Evolutionary conservation across 1,140 invertebrate species (phyloP), one percentile per base, ranked within the genome.

Genomic region (Drosophila equinoxialis): DNA sequence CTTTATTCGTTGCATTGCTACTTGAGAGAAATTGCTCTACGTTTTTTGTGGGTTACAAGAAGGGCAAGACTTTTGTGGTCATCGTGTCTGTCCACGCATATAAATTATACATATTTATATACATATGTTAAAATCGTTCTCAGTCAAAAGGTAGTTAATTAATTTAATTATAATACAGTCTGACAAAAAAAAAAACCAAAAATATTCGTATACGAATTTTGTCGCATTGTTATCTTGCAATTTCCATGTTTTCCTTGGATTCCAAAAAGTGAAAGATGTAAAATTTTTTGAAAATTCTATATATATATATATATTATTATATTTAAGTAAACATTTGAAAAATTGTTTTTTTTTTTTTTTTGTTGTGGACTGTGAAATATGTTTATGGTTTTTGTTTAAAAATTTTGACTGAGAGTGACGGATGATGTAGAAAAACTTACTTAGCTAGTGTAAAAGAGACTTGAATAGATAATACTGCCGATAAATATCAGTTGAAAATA

Each of bases 1-100:
- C 45, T 51, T 51, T 87, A 87, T 87, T 86, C 65, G 73, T 79
- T 87, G 83, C 83, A 86, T 87, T 73, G 71, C 82, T 86, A 86
- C 83, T 87, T 60, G 67, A 77, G 60, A 79, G 62, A 76, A 79
- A 77, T 86, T 76, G 69, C 79, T 87, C 83, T 86, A 86, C 75
- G 42, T 74, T 79, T 58, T 81, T 26, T 26, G 3, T 65, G 62
- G 61, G 17, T 71, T 75, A 82, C 55, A 85, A 78, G 37, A n/a
- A 30, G 57, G 51, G 57, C n/a, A 65, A 4, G 72, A 74, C n/a
- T 48, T 48, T 48, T 7, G 35, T 8, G 6, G 45, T 10, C 20
- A 17, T 48, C 8, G 45, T 48, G 13, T 48, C 45, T 48, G 57
- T 37, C 54, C 45, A 23, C 41, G 17, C 37, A 75, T 68, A 68